Base-by-base conservation (phyloP, 1,140 invertebrate species). In the Aradophagus sp. region DNA sequence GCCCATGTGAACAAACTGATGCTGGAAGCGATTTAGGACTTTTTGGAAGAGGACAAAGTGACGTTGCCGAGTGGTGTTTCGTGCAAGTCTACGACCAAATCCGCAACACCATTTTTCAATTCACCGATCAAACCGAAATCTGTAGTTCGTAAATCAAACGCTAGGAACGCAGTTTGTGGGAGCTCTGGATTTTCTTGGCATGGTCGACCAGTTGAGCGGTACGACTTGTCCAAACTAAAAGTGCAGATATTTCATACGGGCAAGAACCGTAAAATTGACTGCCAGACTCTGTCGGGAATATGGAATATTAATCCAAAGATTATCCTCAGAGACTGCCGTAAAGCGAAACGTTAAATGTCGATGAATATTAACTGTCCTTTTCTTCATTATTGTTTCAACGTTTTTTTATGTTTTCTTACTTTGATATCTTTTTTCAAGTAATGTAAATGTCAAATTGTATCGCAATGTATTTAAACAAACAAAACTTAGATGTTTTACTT, bases 61-160 rank as follows among this genome's bases (percentile, higher is more conserved):
- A 2, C 14, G 1, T 10, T 17, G 1, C 2, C 20, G 20, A 41
- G 27, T 38, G 45, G 74, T 0, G 77, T 84, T 2, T 84, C 84
- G 0, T 79, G 59, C 7, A 86, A 86, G 41, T 86, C 84, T 0
- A 86, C 84, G 0, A 76, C 82, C 0, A 82, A 75, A 16, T 69
- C 56, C 0, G 15, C 7, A 1, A 5, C 8, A 5, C 10, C 7
- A 10, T 23, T 38, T 53, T 12, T 34, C 10, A 48, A 35, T 5
- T 48, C 45, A 14, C 62, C 58, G 1, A 38, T 20, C n/a, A n/a
- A n/a, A n/a, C n/a, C n/a, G 3, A 84, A 81, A 23, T 69, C 81
- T 0, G 81, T 85, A 0, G 84, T 84, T 0, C 75, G 83, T 16
- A 86, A 86, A 34, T 85, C 83, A 0, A 85, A 79, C 0, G 79